Evolutionary conservation across 1,140 invertebrate genomes (phyloP).

Genomic region (Magallana gigas): DNA sequence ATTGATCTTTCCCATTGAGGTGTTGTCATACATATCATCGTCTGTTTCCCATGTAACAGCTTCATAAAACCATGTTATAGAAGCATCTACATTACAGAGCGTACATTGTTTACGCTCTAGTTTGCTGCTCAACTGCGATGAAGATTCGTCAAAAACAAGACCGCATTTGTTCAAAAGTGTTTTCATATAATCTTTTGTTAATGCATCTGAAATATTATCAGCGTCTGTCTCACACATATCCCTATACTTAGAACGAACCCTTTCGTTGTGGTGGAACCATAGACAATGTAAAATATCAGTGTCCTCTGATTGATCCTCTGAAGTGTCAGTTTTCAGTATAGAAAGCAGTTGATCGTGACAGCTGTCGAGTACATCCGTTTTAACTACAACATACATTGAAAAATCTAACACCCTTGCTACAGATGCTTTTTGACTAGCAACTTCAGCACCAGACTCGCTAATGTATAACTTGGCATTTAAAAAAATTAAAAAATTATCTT

Average conservation of each 20-base stretch:
- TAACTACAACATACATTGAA: neutral
- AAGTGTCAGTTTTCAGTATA: neutral
- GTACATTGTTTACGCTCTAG: neutral
- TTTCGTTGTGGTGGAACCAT: conserved; percentile 8
- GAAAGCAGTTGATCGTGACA: neutral
- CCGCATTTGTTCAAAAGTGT: neutral
- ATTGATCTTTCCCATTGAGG: neutral
- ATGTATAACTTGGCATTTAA: neutral
- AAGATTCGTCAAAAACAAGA: neutral
- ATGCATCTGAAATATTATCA: neutral
- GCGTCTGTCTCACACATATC: neutral
- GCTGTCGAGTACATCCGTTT: neutral
- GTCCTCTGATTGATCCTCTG: neutral
- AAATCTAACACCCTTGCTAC: neutral
- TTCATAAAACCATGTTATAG: neutral
- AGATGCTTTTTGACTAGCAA: too few relatives aligned
- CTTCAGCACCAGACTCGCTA: neutral
- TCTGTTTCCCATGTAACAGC: neutral
- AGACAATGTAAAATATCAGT: neutral
- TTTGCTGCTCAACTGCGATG: neutral
- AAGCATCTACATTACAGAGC: neutral
- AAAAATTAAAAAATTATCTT: too few relatives aligned
- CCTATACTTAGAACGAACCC: neutral
- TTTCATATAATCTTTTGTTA: neutral
- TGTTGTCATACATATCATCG: neutral